A percentile compares a stretch with the other conserved stretches of the same genome.
Conservation (phyloP, 2,113 vertebrate genomes). For the Gopherus evgoodei region DNA sequence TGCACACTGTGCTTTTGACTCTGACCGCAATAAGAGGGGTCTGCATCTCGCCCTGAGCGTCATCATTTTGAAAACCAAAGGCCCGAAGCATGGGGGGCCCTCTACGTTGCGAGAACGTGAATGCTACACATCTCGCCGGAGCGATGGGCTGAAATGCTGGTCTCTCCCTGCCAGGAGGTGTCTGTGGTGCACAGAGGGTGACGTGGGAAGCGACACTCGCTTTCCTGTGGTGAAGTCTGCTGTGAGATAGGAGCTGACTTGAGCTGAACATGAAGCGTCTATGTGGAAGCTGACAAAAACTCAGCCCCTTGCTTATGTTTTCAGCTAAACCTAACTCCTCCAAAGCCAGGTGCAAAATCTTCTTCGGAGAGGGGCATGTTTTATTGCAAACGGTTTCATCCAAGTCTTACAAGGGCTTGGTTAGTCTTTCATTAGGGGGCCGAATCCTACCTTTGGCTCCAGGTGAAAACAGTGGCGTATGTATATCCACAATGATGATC, state of each 20-base stretch:
- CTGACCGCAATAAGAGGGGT: constrained; percentile 23
- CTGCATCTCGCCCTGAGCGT: neutral
- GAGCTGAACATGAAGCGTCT: constrained; percentile 23
- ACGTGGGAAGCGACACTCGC: constrained; percentile 14
- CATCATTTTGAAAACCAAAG: neutral
- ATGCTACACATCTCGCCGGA: rapidly evolving
- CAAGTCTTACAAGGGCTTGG: neutral
- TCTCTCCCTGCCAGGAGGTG: constrained; percentile 4
- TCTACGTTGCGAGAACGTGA: rapidly evolving
- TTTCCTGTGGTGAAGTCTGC: constrained; percentile 63
- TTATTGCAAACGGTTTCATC: neutral
- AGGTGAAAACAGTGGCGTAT: neutral
- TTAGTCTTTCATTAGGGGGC: neutral
- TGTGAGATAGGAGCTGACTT: constrained; percentile 25
- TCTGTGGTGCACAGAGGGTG: constrained; percentile 9
- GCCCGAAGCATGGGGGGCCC: neutral
- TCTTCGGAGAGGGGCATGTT: neutral
- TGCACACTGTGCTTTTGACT: neutral
- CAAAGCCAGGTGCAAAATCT: too few relatives aligned
- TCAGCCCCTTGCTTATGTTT: neutral
- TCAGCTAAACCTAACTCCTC: neutral
- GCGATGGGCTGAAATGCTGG: neutral
- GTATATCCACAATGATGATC: neutral
- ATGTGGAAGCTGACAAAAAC: neutral
- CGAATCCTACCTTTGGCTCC: rapidly evolving